Conservation (phyloP, 1,140 invertebrate species). For the Drosophila ogumai region DNA sequence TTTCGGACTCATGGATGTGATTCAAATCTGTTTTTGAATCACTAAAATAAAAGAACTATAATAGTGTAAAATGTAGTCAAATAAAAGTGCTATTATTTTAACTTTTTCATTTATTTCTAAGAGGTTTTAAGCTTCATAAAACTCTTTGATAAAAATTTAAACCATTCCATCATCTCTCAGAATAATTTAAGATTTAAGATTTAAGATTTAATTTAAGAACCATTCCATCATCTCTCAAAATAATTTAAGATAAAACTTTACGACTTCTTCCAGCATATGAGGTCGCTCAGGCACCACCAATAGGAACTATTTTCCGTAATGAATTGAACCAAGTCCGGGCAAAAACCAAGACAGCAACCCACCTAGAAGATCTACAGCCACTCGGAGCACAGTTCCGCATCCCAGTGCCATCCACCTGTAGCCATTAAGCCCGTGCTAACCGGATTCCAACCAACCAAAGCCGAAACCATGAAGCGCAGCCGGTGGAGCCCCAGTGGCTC, state of each 20-base stretch:
- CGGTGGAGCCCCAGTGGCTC: slow-evolving; percentile 70
- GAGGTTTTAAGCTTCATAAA: not conserved
- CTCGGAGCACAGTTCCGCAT: slow-evolving; percentile 16
- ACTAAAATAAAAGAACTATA: no score
- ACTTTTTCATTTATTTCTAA: slow-evolving; percentile 10
- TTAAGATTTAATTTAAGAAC: no score
- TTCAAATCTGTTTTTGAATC: slow-evolving; percentile 37
- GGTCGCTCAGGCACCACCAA: slow-evolving; percentile 61
- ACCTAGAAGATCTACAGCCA: slow-evolving; percentile 20
- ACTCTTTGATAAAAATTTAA: not conserved
- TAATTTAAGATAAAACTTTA: no score
- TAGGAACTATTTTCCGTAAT: slow-evolving; percentile 48
- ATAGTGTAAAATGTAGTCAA: not conserved
- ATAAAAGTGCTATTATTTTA: not conserved
- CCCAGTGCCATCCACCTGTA: slow-evolving; percentile 32
- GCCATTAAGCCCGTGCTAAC: slow-evolving; percentile 16
- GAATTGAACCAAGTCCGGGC: slow-evolving; percentile 46
- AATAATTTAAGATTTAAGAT: no score
- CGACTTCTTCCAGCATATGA: slow-evolving; percentile 58
- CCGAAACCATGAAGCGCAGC: slow-evolving; percentile 66
- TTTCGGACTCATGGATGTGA: slow-evolving; percentile 8
- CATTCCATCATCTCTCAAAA: not conserved
- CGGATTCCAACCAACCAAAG: slow-evolving; percentile 14
- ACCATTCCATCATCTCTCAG: not conserved
- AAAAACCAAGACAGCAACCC: slow-evolving; percentile 20